Evolutionary conservation across 2,113 vertebrate genomes (phyloP).

Genomic region (Recurvirostra avosetta): DNA sequence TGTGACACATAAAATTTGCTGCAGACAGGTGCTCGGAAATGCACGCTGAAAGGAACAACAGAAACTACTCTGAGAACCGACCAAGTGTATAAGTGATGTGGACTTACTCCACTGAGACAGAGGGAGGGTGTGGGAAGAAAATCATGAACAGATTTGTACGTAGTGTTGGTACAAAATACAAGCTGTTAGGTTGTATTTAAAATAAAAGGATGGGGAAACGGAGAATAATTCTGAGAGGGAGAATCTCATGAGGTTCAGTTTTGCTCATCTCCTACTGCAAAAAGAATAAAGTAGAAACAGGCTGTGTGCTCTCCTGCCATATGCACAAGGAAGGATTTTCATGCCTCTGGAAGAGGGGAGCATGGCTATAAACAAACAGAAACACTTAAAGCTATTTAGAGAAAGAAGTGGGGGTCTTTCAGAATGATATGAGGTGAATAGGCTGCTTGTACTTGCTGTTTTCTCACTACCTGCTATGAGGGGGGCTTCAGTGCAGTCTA

Average conservation of each 20-base stretch:
- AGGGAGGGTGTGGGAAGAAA: not conserved
- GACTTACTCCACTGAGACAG: not conserved
- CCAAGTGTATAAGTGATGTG: not conserved
- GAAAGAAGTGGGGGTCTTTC: not conserved
- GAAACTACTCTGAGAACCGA: not conserved
- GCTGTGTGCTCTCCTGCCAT: not conserved
- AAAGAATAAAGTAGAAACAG: not conserved
- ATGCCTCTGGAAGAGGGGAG: not conserved
- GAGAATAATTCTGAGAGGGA: not conserved
- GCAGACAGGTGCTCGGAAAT: slow-evolving; percentile 5
- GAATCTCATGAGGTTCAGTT: not conserved
- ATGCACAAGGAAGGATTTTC: not conserved
- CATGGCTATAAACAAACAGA: not conserved
- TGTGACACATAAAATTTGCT: not conserved
- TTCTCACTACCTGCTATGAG: not conserved
- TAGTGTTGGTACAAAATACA: slow-evolving; percentile 40
- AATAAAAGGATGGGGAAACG: slow-evolving; percentile 5
- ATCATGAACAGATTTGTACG: slow-evolving; percentile 24
- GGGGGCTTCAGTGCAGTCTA: not conserved
- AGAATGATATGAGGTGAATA: not conserved
- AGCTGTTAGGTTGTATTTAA: slow-evolving; percentile 43
- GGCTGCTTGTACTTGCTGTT: not conserved
- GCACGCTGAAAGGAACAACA: not conserved
- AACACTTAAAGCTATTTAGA: not conserved
- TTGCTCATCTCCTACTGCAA: not conserved